Conservation (phyloP, 2,113 vertebrate genomes). For the Myiagra hebetior region DNA sequence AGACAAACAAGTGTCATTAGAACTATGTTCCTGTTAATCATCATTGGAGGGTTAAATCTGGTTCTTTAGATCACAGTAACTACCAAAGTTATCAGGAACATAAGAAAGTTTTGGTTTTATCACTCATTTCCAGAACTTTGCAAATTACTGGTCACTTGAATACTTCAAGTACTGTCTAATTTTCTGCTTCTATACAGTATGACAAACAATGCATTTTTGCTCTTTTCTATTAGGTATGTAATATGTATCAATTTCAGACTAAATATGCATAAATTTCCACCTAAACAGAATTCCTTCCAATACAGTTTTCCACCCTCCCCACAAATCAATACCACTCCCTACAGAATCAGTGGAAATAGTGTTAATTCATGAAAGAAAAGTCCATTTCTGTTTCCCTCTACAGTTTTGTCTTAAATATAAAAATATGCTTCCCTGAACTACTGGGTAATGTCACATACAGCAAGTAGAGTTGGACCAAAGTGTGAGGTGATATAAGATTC, state of each 20-base stretch:
- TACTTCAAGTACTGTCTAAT: not conserved
- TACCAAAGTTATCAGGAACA: not conserved
- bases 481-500: not conserved
- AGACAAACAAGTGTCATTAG: not conserved
- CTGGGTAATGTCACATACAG: not conserved
- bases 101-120: not conserved
- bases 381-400: not conserved
- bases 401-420: not conserved
- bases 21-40: not conserved
- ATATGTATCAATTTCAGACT: not conserved
- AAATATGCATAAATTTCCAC: not conserved
- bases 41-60: not conserved
- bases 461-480: not conserved
- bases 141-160: not conserved
- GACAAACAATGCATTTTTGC: not conserved
- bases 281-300: not conserved
- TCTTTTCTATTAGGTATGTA: not conserved
- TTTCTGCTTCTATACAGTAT: not conserved
- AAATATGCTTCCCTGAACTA: not conserved
- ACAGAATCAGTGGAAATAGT: not conserved
- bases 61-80: not conserved
- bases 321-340: not conserved
- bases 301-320: accelerated
- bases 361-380: not conserved
- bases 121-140: not conserved